Evolutionary conservation across 2,797 vertebrate species (phyloP), one percentile per base, ranked within the genome.

Genomic region (Pyrocephalus nanus): DNA sequence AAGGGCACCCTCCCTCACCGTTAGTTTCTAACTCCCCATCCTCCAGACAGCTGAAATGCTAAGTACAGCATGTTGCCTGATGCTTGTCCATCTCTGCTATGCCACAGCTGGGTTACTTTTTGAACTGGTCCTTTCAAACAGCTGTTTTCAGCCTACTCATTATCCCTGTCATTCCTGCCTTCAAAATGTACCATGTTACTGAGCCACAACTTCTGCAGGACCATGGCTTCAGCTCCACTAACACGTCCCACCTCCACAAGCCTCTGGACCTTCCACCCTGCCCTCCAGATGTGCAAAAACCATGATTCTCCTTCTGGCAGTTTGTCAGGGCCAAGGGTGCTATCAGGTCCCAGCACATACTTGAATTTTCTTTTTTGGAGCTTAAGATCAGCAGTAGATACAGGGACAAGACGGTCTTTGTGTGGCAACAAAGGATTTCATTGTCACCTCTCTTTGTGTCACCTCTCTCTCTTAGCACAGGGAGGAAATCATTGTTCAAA

Each of bases 111-210:
- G 18, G 25, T 70, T 71, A 58, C 40, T 64, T 95, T 75, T 47
- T 47, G 6, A 77, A 57, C 13, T 38, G 34, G 2, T 62, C 17
- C 72, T 92, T 67, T 77, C 69, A 80, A n/a, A 27, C 29, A 55
- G 6, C 34, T 43, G 11, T 62, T 69, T 88, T 47, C 64, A 83
- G 42, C 47, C 92, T 64, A 25, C 18, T 47, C 34, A 30, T 60
- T 43, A 42, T 26, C 1, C 1, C 3, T 15, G 14, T 32, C 29
- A 26, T 55, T 69, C 34, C 38, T 66, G 8, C 16, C 32, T 53
- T 74, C 30, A 32, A 47, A 90, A 67, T 0, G 0, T 12, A 32
- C 6, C 18, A 32, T 0, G 0, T 16, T n/a, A 17, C 27, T 25
- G 32, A 2, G 2, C 47, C 40, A 50, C 36, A 23, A 22, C 20